Percentiles rank a stretch among this genome's conserved stretches.
Conservation (phyloP, 2,797 vertebrate species). For the Champsocephalus gunnari region DNA sequence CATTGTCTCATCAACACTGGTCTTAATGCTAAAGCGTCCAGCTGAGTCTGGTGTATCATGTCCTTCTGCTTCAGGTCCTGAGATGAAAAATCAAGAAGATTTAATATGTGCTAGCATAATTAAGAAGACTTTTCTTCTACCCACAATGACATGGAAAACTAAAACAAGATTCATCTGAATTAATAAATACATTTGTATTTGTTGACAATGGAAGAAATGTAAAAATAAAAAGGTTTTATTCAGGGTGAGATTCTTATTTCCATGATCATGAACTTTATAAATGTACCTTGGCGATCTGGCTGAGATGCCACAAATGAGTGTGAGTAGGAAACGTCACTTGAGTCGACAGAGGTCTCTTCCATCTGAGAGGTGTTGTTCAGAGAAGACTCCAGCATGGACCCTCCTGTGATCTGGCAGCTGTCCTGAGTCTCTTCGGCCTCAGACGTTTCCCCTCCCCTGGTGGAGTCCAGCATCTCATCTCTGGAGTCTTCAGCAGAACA, state of each 20-base stretch:
- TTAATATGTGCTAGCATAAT: not conserved
- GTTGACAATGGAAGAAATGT: not conserved
- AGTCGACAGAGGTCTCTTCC: slow-evolving; percentile 60
- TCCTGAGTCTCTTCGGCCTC: slow-evolving; percentile 64
- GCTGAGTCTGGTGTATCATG: slow-evolving; percentile 83
- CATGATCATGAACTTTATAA: slow-evolving; percentile 1
- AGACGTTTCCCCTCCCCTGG: slow-evolving; percentile 57
- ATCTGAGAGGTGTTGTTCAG: slow-evolving; percentile 66
- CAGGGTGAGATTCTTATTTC: not conserved
- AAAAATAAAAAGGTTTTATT: not conserved
- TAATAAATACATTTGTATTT: not conserved
- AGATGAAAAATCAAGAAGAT: slow-evolving; percentile 31
- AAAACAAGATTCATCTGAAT: not conserved
- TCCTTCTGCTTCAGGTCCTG: slow-evolving; percentile 77
- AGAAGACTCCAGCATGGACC: slow-evolving; percentile 71
- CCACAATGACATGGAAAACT: not conserved
- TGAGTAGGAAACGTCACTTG: slow-evolving; percentile 53
- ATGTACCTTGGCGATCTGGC: slow-evolving; percentile 69
- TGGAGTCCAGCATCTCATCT: slow-evolving; percentile 64
- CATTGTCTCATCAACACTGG: slow-evolving; percentile 49
- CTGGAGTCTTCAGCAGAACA: slow-evolving; percentile 63
- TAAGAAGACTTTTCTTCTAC: not conserved
- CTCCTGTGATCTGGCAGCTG: slow-evolving; percentile 56
- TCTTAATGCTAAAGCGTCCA: slow-evolving; percentile 54
- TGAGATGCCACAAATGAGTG: slow-evolving; percentile 51